These are phyloP conservation scores for Pocillopora meandrina DNA, from an alignment of 92 coral and sea anemone genomes.

Conservation along the genomic window DNA sequence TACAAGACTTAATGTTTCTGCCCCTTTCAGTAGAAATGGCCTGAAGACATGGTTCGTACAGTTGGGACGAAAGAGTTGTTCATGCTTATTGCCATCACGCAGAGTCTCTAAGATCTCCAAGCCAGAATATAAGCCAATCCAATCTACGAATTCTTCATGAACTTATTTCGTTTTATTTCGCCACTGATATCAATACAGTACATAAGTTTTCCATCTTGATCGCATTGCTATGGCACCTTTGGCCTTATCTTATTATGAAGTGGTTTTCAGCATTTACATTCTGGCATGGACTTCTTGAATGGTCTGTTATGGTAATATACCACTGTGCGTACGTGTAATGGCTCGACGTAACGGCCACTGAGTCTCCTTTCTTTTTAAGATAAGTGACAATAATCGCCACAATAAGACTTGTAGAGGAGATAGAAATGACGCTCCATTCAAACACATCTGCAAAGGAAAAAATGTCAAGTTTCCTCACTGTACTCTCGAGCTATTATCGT, in stretches of 20 bases:
- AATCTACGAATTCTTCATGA: background rate
- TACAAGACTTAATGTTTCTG: too few species aligned
- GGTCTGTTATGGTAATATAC: constrained; percentile 13
- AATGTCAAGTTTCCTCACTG: background rate
- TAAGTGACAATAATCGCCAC: constrained; percentile 19
- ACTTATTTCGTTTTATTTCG: constrained; percentile 1
- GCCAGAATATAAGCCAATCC: too few species aligned
- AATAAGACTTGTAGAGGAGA: constrained; percentile 13
- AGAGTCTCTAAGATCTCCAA: too few species aligned
- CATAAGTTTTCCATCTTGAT: background rate
- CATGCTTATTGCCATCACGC: too few species aligned
- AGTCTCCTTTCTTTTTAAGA: constrained; percentile 22
- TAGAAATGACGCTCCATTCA: constrained; percentile 23
- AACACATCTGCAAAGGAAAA: constrained; percentile 19
- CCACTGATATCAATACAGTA: background rate
- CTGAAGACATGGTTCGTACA: too few species aligned
- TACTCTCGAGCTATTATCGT: too few species aligned
- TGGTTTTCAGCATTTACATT: background rate
- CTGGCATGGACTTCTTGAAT: background rate
- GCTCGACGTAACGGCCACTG: background rate
- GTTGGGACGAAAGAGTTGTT: too few species aligned
- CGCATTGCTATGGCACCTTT: background rate
- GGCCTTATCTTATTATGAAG: constrained; percentile 6
- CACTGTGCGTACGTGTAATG: constrained; percentile 22
- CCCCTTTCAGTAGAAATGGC: too few species aligned